Percentiles rank a stretch among this genome's conserved stretches.
Conservation (phyloP, 2,797 vertebrate species). For the Anisognathus igniventris region DNA sequence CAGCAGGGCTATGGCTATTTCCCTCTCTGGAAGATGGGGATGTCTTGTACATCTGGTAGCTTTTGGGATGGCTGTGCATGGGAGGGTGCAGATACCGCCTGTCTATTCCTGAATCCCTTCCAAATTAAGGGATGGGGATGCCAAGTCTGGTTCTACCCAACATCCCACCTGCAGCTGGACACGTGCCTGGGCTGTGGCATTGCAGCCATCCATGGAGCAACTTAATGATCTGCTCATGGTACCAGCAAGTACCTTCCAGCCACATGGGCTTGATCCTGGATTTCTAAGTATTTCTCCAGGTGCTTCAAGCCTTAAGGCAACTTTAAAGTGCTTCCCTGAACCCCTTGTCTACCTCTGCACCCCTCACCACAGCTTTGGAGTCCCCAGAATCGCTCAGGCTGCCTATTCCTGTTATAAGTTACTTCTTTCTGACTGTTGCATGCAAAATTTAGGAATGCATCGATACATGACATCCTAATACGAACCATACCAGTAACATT, state of each 20-base stretch:
- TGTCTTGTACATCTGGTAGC: background rate
- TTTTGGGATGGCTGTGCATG: conserved; percentile 32
- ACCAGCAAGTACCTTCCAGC: background rate
- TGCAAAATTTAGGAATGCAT: conserved; percentile 62
- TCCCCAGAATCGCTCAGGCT: background rate
- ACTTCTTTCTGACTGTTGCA: conserved; percentile 17
- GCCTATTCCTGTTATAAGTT: background rate
- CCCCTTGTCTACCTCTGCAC: background rate
- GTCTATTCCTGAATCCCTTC: conserved; percentile 4
- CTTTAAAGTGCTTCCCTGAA: background rate
- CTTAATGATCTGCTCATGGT: background rate
- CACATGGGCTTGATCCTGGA: background rate
- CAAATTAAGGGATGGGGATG: background rate
- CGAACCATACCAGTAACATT: conserved; percentile 40
- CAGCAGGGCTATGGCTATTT: background rate
- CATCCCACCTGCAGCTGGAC: conserved; percentile 43
- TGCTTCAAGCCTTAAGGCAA: background rate
- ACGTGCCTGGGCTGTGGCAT: background rate
- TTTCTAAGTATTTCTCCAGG: background rate
- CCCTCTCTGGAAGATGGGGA: background rate
- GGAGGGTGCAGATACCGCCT: conserved; percentile 36
- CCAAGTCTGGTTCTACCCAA: conserved; percentile 28
- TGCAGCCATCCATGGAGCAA: background rate
- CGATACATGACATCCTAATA: conserved; percentile 53
- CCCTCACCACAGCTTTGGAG: background rate